Conservation (phyloP, 2,113 vertebrate genomes). For the Zosterops hypoxanthus region DNA sequence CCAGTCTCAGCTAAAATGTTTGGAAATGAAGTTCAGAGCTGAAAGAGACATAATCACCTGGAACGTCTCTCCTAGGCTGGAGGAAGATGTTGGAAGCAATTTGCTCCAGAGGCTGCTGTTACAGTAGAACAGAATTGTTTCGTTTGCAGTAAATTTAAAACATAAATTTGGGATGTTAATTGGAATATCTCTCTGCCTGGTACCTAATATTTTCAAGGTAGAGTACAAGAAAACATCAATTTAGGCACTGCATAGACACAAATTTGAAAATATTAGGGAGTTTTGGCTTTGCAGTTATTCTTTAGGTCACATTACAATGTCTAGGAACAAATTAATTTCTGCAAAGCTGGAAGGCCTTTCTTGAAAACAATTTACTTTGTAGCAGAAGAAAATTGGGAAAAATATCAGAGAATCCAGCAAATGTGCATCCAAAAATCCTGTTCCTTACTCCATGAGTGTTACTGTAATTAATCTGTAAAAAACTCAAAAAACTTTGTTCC, state of each 20-base stretch:
- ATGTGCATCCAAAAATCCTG: background rate
- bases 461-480: background rate
- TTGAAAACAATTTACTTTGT: background rate
- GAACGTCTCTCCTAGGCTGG: background rate
- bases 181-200: background rate
- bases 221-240: background rate
- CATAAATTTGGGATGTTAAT: background rate
- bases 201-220: background rate
- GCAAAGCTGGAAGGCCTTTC: background rate
- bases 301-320: background rate
- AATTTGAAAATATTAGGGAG: background rate
- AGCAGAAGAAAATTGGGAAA: background rate
- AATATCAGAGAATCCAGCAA: background rate
- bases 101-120: background rate
- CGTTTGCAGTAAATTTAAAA: background rate
- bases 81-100: background rate
- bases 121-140: background rate
- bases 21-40: background rate
- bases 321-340: background rate
- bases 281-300: background rate
- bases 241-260: background rate
- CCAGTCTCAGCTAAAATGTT: background rate
- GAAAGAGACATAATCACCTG: background rate
- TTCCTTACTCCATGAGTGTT: background rate
- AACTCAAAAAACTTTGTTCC: background rate